Conservation (phyloP, 2,888 invertebrate genomes). For the Phaedon cochleariae region DNA sequence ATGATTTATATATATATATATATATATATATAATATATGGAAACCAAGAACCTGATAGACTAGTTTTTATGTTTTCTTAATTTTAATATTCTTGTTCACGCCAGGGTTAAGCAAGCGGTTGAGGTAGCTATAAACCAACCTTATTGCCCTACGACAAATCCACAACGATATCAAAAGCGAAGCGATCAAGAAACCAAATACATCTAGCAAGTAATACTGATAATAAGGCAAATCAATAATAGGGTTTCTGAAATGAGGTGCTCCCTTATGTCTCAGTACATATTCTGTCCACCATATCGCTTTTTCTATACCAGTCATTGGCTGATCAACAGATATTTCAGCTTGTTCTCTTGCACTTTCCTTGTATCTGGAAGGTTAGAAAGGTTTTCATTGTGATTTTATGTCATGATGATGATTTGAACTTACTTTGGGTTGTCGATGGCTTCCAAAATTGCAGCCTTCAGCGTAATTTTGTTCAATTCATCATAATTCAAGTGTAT, state of each 20-base stretch:
- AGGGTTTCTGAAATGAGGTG: constrained; percentile 43
- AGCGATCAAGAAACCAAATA: constrained; percentile 30
- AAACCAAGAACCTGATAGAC: no score
- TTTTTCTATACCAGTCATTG: constrained; percentile 48
- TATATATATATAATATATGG: no score
- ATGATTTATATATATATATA: no score
- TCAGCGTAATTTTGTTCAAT: constrained; percentile 37
- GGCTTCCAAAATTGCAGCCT: constrained; percentile 47
- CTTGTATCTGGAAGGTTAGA: no score
- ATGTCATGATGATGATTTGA: no score
- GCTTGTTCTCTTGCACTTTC: constrained; percentile 39
- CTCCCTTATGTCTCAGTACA: constrained; percentile 50
- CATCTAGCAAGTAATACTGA: constrained; percentile 47
- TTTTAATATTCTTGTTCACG: no score
- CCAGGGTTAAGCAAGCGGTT: no score
- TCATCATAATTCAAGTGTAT: constrained; percentile 9
- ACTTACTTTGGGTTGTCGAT: constrained; percentile 47
- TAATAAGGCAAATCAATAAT: constrained; percentile 42
- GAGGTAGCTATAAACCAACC: background rate
- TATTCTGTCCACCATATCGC: constrained; percentile 55
- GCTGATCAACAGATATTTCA: constrained; percentile 44
- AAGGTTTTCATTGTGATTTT: no score
- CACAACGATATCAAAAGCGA: background rate
- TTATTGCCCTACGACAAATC: background rate
- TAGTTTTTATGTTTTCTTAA: no score